Conservation (phyloP, 2,113 vertebrate species). For the Paralichthys olivaceus region DNA sequence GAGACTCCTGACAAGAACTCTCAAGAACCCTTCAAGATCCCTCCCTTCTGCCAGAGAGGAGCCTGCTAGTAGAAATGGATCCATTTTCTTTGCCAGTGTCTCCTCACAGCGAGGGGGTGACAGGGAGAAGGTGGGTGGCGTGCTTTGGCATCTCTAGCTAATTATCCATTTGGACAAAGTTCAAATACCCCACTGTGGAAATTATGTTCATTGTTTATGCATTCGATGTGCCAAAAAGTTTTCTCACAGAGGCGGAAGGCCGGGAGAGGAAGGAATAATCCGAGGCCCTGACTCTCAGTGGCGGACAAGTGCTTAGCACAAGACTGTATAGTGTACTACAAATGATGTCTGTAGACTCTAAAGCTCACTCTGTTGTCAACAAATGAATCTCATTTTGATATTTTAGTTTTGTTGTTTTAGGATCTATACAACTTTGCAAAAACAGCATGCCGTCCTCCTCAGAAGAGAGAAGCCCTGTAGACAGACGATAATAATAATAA, state of each 20-base stretch:
- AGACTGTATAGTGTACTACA: neutral
- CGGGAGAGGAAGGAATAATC: too few relatives aligned
- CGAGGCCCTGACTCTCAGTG: neutral
- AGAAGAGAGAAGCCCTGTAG: neutral
- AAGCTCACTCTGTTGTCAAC: neutral
- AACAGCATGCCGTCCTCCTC: too few relatives aligned
- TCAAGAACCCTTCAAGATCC: neutral
- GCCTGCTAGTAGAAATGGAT: too few relatives aligned
- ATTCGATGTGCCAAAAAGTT: conserved; percentile 40
- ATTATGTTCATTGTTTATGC: conserved; percentile 61
- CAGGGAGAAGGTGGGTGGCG: conserved; percentile 45
- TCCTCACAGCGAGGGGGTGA: too few relatives aligned
- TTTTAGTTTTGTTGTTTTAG: neutral
- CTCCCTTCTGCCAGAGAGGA: too few relatives aligned
- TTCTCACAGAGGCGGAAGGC: neutral
- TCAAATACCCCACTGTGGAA: conserved; percentile 64
- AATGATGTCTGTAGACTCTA: too few relatives aligned
- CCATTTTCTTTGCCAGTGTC: too few relatives aligned
- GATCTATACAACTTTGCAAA: too few relatives aligned
- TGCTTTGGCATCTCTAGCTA: conserved; percentile 45
- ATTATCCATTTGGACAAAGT: conserved; percentile 74
- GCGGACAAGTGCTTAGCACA: neutral
- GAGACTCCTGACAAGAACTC: neutral
- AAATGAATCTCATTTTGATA: too few relatives aligned
- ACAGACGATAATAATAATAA: neutral